These are phyloP conservation scores for Excalfactoria chinensis DNA, from an alignment of 2,113 vertebrate species.

Conservation along the genomic window DNA sequence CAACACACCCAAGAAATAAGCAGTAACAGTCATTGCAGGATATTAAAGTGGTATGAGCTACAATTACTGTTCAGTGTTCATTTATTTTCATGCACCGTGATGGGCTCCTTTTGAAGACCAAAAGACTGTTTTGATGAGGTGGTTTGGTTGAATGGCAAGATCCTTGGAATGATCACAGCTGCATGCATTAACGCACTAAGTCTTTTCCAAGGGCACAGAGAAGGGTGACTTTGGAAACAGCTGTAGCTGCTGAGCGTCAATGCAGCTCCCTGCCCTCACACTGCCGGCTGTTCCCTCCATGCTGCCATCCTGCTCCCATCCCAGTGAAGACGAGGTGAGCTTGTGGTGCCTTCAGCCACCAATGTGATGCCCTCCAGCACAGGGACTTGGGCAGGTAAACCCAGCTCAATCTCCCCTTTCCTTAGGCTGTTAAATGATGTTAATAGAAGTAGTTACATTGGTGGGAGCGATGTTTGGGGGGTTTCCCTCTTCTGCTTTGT, in stretches of 20 bases:
- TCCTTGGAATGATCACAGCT: constrained; percentile 12
- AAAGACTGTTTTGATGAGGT: not conserved
- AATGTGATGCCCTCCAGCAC: not conserved
- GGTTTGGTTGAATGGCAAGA: not conserved
- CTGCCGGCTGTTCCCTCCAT: not conserved
- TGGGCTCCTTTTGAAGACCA: not conserved
- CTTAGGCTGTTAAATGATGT: not conserved
- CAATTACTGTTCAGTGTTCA: not conserved
- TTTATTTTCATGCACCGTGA: not conserved
- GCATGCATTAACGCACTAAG: not conserved
- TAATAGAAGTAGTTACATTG: not conserved
- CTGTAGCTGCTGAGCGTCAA: not conserved
- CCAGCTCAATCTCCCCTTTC: not conserved
- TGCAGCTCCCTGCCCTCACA: not conserved
- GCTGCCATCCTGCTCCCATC: rapidly evolving
- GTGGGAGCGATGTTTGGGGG: not conserved
- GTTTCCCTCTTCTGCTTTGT: not conserved
- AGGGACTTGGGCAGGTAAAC: not conserved
- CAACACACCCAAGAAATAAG: not conserved
- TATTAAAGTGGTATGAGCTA: constrained; percentile 64
- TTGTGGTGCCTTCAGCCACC: rapidly evolving
- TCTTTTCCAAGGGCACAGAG: not conserved
- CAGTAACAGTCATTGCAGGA: not conserved
- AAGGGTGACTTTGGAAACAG: not conserved
- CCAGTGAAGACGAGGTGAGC: rapidly evolving